Percentiles rank a stretch among this genome's conserved stretches.
Conservation (phyloP, 2,113 vertebrate genomes). For the Salvelinus fontinalis region DNA sequence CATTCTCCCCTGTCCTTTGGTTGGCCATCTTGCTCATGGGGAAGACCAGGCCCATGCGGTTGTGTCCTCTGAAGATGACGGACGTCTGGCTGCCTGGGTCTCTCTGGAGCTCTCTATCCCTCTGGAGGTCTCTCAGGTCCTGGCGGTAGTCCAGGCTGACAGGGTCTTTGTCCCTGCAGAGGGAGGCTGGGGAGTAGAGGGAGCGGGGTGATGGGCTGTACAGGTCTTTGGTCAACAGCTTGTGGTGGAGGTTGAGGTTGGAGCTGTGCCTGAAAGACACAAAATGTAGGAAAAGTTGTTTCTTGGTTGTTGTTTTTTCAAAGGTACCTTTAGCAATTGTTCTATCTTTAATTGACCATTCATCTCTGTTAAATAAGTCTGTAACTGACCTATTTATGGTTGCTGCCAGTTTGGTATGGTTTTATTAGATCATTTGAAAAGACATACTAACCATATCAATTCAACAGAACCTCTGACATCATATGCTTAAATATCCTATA, state of each 20-base stretch:
- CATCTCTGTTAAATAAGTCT: not conserved
- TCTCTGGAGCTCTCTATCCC: conserved; percentile 15
- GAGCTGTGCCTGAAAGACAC: conserved; percentile 85
- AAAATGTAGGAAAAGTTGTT: too few relatives aligned
- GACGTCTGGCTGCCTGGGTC: conserved; percentile 81
- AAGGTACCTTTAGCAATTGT: too few relatives aligned
- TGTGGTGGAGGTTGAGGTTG: conserved; percentile 92
- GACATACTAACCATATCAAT: too few relatives aligned
- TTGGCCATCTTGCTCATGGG: conserved; percentile 82
- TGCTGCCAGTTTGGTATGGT: not conserved
- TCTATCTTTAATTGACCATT: not conserved
- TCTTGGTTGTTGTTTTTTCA: too few relatives aligned
- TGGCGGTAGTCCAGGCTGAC: conserved; percentile 75
- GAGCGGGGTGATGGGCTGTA: conserved; percentile 66
- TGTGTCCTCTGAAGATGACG: conserved; percentile 88
- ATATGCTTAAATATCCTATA: too few relatives aligned
- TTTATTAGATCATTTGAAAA: too few relatives aligned
- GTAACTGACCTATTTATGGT: not conserved
- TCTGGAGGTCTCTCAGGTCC: conserved; percentile 44
- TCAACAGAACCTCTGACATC: too few relatives aligned
- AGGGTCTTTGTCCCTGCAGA: conserved; percentile 77
- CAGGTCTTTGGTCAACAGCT: conserved; percentile 89
- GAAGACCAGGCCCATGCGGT: conserved; percentile 86
- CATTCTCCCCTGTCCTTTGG: conserved; percentile 50
- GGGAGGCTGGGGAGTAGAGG: conserved; percentile 74